Base-by-base conservation (phyloP, 35 echinoderm and acorn worm species). In the Hemicentrotus pulcherrimus region DNA sequence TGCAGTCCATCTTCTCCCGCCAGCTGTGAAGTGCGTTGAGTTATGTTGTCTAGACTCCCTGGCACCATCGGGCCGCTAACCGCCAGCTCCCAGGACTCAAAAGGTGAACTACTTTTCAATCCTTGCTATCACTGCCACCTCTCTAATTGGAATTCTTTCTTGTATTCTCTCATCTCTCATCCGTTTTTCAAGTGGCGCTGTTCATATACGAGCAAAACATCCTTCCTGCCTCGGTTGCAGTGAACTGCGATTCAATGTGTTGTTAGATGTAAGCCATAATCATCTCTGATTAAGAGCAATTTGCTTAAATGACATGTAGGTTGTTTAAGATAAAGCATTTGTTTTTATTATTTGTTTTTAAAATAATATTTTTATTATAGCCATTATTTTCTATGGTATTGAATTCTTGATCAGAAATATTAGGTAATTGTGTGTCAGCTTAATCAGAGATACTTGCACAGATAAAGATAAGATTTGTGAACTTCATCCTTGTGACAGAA, bases 11-110 rank as follows among this genome's bases (percentile, higher is more conserved):
- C 85, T 58, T 55, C 78, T 89, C 94, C 24, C 78, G 91, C 92
- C 95, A 96, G 95, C 95, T 96, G 95, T 96, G 95, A 94, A 96
- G 94, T 96, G 92, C 94, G 95, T 96, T 96, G 95, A 96, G 95
- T 94, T 96, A 96, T 96, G 92, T 48, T 90, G 95, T 96, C 95
- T 96, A 96, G 95, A 96, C 95, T 96, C 31, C 31, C 5, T 50
- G 95, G 95, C 95, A 96, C 95, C 95, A 96, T 2, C n/a, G 95
- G 61, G 86, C 94, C 92, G 94, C 95, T 92, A 96, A 86, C 92
- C 45, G 95, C 95, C 95, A 96, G 94, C 94, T 92, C 95, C 86
- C 88, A 47, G 65, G 46, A 47, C 88, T 90, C 88, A 47, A 90
- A 90, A 90, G 88, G 88, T 90, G 88, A 90, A 90, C 88, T 47